These are phyloP conservation scores for Gymnobelideus leadbeateri DNA, from an alignment of 2,113 vertebrate genomes.

Conservation along the genomic window DNA sequence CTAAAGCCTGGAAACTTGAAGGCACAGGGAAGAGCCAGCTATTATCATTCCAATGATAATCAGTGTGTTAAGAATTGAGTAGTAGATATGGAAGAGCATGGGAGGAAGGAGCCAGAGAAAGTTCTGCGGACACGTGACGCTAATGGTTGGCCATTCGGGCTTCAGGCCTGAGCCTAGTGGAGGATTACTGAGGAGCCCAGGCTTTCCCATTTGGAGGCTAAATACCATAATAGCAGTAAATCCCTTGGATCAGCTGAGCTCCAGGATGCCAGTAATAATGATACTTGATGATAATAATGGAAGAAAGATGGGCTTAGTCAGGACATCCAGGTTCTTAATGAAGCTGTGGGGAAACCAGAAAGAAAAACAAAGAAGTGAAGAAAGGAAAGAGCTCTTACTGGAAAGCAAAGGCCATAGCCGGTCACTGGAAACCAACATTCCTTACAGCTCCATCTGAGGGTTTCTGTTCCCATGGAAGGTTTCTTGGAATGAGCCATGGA, in stretches of 20 bases:
- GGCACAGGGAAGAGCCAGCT: background rate
- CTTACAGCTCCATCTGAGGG: background rate
- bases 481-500: background rate
- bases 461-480: conserved; percentile 5
- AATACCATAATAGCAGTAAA: background rate
- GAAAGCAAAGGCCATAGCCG: background rate
- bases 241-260: background rate
- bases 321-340: conserved; percentile 4
- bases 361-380: background rate
- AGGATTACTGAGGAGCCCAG: background rate
- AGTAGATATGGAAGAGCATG: background rate
- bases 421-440: background rate
- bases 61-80: background rate
- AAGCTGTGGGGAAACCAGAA: background rate
- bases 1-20: background rate
- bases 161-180: background rate
- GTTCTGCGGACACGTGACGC: background rate
- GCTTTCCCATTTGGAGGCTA: background rate
- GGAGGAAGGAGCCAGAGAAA: background rate
- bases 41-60: background rate
- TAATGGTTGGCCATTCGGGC: background rate
- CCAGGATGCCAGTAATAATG: background rate
- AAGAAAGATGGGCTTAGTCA: background rate
- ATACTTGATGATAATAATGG: conserved; percentile 7
- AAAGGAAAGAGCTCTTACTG: background rate